Conservation (phyloP, 2,113 vertebrate species). For the Mormyrus lacerda region DNA sequence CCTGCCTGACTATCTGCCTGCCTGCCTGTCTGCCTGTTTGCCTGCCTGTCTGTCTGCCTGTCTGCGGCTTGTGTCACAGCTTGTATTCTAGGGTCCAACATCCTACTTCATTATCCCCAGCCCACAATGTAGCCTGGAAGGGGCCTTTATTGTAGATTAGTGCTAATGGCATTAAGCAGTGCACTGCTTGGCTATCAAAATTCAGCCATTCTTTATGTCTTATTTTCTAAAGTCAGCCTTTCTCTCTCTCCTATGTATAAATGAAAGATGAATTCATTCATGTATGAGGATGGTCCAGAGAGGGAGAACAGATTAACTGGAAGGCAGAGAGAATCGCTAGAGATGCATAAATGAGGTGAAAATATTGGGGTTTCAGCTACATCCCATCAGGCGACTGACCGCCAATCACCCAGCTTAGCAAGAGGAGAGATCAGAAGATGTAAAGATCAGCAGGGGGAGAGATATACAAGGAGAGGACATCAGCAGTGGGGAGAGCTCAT, state of each 20-base stretch:
- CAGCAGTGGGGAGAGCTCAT: not conserved
- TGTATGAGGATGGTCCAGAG: slow-evolving; percentile 28
- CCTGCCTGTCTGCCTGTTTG: not conserved
- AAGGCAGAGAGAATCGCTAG: slow-evolving; percentile 52
- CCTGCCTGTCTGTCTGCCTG: not conserved
- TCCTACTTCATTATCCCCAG: slow-evolving; percentile 23
- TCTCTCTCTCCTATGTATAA: not conserved
- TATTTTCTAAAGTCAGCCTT: not conserved
- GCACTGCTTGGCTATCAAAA: not conserved
- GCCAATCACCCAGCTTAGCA: not conserved
- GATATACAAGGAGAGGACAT: not conserved
- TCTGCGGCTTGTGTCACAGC: slow-evolving; percentile 11
- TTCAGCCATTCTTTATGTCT: not conserved
- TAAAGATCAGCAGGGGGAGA: not conserved
- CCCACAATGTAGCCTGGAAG: not conserved
- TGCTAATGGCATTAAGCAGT: slow-evolving; percentile 7
- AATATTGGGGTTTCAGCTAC: slow-evolving; percentile 37
- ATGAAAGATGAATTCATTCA: slow-evolving; percentile 38
- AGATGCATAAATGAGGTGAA: slow-evolving; percentile 66
- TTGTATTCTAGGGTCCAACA: slow-evolving; percentile 18
- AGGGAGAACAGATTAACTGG: slow-evolving; percentile 32
- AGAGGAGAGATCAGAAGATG: not conserved
- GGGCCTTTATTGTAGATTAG: not conserved
- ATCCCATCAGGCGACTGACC: not conserved
- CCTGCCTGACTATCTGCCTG: not conserved